Base-by-base conservation (phyloP, 2,888 invertebrate genomes). In the Eretmocerus hayati region DNA sequence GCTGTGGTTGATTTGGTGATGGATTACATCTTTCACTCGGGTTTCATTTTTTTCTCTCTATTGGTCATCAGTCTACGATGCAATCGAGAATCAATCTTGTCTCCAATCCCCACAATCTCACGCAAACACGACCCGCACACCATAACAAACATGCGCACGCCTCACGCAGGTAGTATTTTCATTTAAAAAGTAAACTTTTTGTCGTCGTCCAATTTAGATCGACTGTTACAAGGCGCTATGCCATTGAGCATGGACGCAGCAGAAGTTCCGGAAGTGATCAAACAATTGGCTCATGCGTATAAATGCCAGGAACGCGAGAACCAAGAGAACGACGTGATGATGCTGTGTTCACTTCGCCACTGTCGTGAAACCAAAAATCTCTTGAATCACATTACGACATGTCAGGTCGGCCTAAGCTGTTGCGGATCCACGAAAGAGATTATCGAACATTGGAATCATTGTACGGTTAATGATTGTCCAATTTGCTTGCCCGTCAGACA, bases 251-350 rank as follows among this genome's bases (percentile, higher is more conserved):
- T 42, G 41, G 49, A 53, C 15, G 16, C 35, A 8, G 16, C 41
- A 15, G 45, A 44, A 26, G 48, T 42, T 2, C 52, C 53, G 3
- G 47, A 53, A 13, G 44, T 47, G 22, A 48, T 53, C 18, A 53
- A 53, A 19, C 49, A 53, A 20, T 21, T 53, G 23, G 53, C 53
- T 11, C 53, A 53, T 31, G 44, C 53, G 2, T 53, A 50, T 42
- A 53, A 53, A 23, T 53, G 53, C 36, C 53, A 47, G 15, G 42
- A 50, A 23, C 53, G 53, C n/a, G 53, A 53, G 30, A 53, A 48
- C 21, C 50, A 50, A 16, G 50, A 47, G 30, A 53, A 53, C 42
- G 53, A 53, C 21, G 50, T 53, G 20, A 50, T 53, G 47, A 20
- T 53, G 23, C 30, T 53, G n/a, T 53, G 53, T 30, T 42, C 50